phyloP scores from a whole-genome alignment of 1,140 invertebrate species.

The Papilio xuthus region DNA sequence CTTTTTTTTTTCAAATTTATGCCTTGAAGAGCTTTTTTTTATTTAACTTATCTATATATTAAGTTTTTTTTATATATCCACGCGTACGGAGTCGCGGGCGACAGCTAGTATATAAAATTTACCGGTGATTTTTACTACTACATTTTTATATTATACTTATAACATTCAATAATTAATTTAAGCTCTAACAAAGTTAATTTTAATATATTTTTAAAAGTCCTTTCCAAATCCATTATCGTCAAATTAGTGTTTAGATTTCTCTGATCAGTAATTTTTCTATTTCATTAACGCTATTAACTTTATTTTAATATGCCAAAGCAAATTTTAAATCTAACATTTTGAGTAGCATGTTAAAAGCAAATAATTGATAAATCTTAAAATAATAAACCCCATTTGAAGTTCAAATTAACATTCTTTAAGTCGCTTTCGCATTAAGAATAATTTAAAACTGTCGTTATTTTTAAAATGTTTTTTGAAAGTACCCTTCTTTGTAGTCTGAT shows the following conservation, averaged over 20 bases:
- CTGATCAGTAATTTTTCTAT: background rate
- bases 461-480: conserved; percentile 8
- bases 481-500: background rate
- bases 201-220: background rate
- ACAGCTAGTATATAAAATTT: no score
- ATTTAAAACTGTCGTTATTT: conserved; percentile 1
- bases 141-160: no score
- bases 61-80: no score
- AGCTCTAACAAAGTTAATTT: no score
- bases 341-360: background rate
- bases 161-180: no score
- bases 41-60: no score
- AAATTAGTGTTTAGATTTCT: background rate
- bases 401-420: conserved; percentile 11
- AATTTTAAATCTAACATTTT: background rate
- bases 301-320: background rate
- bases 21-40: no score
- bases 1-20: no score
- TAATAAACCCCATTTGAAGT: conserved; percentile 8
- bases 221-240: background rate
- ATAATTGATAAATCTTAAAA: background rate
- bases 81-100: no score
- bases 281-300: background rate
- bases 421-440: background rate
- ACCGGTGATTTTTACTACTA: no score